These are phyloP conservation scores for Protobothrops flavoviridis DNA, from an alignment of 2,113 vertebrate genomes.

Conservation along the genomic window DNA sequence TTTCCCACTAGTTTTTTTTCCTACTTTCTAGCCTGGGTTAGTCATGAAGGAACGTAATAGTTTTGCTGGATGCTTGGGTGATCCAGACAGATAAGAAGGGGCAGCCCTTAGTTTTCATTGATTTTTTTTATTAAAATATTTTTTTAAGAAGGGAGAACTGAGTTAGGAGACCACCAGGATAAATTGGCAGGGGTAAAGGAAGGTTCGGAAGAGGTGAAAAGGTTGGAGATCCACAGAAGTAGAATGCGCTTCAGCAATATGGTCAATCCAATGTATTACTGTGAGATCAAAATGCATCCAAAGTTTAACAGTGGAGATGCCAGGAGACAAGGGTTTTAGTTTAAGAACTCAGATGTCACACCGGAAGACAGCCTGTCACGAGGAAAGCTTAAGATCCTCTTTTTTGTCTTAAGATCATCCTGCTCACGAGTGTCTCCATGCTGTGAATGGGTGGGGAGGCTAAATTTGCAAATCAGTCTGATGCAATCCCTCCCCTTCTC, in stretches of 20 bases:
- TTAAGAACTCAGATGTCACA: neutral
- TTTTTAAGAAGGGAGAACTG: neutral
- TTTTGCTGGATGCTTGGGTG: neutral
- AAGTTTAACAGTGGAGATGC: neutral
- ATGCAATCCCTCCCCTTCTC: neutral
- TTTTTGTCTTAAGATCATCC: neutral
- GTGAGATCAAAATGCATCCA: neutral
- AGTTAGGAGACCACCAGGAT: neutral
- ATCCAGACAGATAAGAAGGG: neutral
- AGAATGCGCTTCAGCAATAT: neutral
- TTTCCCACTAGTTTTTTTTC: neutral
- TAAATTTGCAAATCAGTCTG: neutral
- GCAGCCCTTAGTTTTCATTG: neutral
- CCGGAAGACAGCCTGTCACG: neutral
- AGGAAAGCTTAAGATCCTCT: neutral
- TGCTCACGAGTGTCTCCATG: neutral
- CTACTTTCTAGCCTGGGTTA: neutral
- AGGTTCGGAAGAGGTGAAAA: neutral
- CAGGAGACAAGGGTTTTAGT: neutral
- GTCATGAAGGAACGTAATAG: rapidly evolving
- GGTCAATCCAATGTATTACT: neutral
- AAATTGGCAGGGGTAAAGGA: neutral
- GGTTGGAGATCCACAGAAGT: neutral
- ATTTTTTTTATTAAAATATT: neutral
- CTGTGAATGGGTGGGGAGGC: neutral